A percentile compares a stretch with the other conserved stretches of the same genome.
These are phyloP conservation scores for Rutilus rutilus DNA, from an alignment of 2,113 vertebrate genomes.

Conservation along the genomic window DNA sequence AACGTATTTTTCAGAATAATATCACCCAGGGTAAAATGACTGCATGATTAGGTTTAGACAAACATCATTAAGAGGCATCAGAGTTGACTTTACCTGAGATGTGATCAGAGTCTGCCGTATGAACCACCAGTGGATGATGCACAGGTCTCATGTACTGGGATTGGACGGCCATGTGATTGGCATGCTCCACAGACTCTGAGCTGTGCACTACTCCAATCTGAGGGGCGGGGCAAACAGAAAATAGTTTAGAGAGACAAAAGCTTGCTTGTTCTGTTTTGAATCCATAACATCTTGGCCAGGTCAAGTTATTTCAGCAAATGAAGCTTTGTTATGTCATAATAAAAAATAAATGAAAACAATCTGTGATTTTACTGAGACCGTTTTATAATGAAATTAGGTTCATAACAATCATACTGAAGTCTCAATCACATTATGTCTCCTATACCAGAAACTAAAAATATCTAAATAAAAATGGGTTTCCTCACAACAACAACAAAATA, in stretches of 20 bases:
- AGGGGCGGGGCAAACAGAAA: background rate
- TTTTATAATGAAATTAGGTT: no score
- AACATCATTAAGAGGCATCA: background rate
- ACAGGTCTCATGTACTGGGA: conserved; percentile 89
- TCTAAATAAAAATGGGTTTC: background rate
- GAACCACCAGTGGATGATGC: conserved; percentile 79
- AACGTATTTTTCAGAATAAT: background rate
- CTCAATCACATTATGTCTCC: no score
- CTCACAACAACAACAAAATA: no score
- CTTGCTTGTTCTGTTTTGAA: background rate
- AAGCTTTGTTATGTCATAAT: no score
- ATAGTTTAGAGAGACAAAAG: background rate
- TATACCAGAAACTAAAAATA: background rate
- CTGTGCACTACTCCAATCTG: conserved; percentile 89
- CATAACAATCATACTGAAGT: no score
- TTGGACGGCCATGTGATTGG: conserved; percentile 84
- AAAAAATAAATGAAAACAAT: no score
- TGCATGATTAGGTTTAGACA: background rate
- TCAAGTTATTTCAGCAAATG: background rate
- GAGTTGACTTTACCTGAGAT: conserved; percentile 77
- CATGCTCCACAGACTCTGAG: conserved; percentile 77
- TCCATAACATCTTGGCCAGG: background rate
- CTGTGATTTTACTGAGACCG: no score
- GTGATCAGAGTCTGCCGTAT: conserved; percentile 67
- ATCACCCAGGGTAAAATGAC: background rate